Evolutionary conservation across 53 echinoderm and acorn worm species (phyloP).

Genomic region (Glandiceps talaboti): DNA sequence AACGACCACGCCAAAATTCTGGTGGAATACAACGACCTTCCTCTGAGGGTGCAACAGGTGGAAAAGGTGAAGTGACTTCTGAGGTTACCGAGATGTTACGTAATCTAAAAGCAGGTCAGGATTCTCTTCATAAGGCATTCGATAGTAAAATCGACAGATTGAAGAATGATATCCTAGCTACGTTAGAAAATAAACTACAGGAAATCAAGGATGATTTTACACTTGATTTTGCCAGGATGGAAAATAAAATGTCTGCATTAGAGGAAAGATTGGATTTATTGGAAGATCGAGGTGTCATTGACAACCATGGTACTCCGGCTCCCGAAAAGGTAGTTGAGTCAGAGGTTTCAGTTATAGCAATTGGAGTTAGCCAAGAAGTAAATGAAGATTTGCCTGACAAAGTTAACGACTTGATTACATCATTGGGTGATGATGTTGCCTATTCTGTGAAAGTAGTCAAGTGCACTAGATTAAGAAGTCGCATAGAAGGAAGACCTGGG

Average conservation of each 20-base stretch:
- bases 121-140: background rate
- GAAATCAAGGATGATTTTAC: background rate
- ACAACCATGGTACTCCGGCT: background rate
- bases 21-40: no score
- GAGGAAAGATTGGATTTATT: no score
- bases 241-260: background rate
- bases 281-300: background rate
- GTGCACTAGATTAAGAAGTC: background rate
- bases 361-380: background rate
- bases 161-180: background rate
- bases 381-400: background rate
- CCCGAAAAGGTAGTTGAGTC: background rate
- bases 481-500: background rate
- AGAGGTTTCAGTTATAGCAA: background rate
- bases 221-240: background rate
- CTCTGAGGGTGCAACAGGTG: no score
- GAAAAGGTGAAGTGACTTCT: no score
- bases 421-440: background rate
- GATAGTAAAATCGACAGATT: background rate
- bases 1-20: no score
- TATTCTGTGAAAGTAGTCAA: background rate
- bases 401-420: background rate
- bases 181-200: background rate
- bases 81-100: background rate
- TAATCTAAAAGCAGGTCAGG: background rate